Evolutionary conservation across 2,888 invertebrate genomes (phyloP).

Genomic region (Plebejus melissa): DNA sequence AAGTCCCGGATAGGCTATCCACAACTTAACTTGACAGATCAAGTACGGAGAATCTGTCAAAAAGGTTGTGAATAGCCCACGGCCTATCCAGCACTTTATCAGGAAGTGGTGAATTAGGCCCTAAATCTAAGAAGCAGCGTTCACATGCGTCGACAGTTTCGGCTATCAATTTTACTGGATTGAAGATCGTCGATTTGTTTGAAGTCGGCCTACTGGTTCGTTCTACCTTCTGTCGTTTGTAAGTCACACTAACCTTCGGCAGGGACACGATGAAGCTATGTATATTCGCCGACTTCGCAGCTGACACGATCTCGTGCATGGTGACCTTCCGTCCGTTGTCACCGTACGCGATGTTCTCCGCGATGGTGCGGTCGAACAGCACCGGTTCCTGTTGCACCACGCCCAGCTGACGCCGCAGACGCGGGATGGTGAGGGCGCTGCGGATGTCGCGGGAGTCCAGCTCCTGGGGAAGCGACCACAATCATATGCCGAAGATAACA

Average conservation of each 20-base stretch:
- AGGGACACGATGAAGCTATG: constrained; percentile 86
- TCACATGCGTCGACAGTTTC: too few species aligned
- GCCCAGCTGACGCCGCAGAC: constrained; percentile 86
- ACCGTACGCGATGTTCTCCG: constrained; percentile 93
- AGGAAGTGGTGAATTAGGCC: too few species aligned
- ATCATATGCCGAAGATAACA: background rate
- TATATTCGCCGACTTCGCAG: constrained; percentile 88
- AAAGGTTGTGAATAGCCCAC: too few species aligned
- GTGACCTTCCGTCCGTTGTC: constrained; percentile 84
- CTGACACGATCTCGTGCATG: constrained; percentile 86
- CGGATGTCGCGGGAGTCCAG: constrained; percentile 79
- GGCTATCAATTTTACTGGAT: too few species aligned
- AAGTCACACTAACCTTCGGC: constrained; percentile 74
- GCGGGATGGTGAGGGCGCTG: constrained; percentile 80
- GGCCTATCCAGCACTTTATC: too few species aligned
- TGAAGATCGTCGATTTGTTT: too few species aligned
- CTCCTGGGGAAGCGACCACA: constrained; percentile 48
- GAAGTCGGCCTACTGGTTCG: too few species aligned
- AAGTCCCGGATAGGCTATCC: too few species aligned
- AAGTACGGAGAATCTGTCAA: too few species aligned
- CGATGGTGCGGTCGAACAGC: constrained; percentile 88
- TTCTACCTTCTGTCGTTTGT: too few species aligned
- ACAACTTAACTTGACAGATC: too few species aligned
- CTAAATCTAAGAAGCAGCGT: too few species aligned
- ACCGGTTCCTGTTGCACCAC: constrained; percentile 92